phyloP scores from a whole-genome alignment of 2,888 invertebrate species.

The Malthinus flaveolus region DNA sequence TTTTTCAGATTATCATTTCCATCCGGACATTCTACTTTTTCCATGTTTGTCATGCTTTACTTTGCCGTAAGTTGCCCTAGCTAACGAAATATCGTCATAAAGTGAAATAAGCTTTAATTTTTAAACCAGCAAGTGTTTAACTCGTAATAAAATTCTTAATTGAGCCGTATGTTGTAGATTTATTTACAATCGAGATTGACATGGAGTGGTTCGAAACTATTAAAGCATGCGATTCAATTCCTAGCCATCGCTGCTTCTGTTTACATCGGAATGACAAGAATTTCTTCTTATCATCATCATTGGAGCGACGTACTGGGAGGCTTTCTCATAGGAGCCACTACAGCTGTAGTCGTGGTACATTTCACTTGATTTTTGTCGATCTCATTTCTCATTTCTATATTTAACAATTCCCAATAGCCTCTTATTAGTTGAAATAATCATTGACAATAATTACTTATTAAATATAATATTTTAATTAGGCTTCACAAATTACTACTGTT shows the following conservation, averaged over 20 bases:
- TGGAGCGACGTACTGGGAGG: slow-evolving; percentile 96
- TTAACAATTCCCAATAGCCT: too few relatives aligned
- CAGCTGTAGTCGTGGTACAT: slow-evolving; percentile 72
- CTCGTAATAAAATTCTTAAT: not conserved
- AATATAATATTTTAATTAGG: too few relatives aligned
- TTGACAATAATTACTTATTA: too few relatives aligned
- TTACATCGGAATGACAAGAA: slow-evolving; percentile 85
- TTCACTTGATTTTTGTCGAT: slow-evolving; percentile 37
- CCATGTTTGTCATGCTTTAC: slow-evolving; percentile 85
- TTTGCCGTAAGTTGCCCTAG: slow-evolving; percentile 69
- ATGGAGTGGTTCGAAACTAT: slow-evolving; percentile 77
- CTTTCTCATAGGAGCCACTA: slow-evolving; percentile 65
- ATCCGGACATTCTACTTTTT: slow-evolving; percentile 93
- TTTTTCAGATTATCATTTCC: slow-evolving; percentile 77
- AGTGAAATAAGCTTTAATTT: too few relatives aligned
- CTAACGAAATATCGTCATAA: too few relatives aligned
- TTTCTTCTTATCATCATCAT: slow-evolving; percentile 97
- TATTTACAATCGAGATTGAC: slow-evolving; percentile 85
- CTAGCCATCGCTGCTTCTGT: slow-evolving; percentile 77
- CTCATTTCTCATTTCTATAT: too few relatives aligned
- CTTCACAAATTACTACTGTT: too few relatives aligned
- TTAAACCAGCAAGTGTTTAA: too few relatives aligned
- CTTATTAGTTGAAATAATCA: too few relatives aligned
- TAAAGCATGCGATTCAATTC: slow-evolving; percentile 85
- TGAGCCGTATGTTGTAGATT: slow-evolving; percentile 62